Evolutionary conservation across 1,140 invertebrate species (phyloP), one percentile per base, ranked within the genome.

Genomic region (honey bee (Apis mellifera)): DNA sequence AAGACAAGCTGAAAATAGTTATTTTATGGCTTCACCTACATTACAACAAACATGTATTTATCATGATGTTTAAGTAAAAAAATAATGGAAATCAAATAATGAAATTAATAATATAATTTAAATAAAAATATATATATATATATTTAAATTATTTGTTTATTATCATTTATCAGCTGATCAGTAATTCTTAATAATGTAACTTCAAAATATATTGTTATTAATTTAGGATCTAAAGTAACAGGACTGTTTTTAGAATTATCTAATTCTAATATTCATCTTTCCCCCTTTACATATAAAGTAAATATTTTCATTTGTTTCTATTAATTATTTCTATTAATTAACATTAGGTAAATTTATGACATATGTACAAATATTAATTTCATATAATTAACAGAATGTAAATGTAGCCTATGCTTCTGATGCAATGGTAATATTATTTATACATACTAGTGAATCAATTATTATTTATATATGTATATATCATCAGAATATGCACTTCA

Each of bases 11-110:
- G 94, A 96, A 65, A 97, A 97, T 84, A 95, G 96, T 86, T 98
- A 96, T 89, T 97, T 98, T 91, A 96, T 98, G 95, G 97, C 98
- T n/a, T 97, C 96, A 26, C 97, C 97, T 23, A 97, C 97, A 11
- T 96, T 96, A 82, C 97, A 98, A 91, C 97, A 98, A 93, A 97
- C 96, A 1, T 93, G 97, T 19, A 96, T 96, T 78, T 95, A 95
- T 84, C 95, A 96, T 26, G 97, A 95, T 98, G 91, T 95, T 95
- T 26, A 93, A 95, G 70, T 94, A 86, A 87, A 50, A 86, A 48
- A 72, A 32, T 54, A 75, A 57, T 15, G 21, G n/a, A 72, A 66
- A 66, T 54, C n/a, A 32, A n/a, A 52, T 23, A 52, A 32, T 15
- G 60, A 48, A 72, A 48, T 59, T 62, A 26, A 77, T 55, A 42